phyloP scores from a whole-genome alignment of 2,113 vertebrate species.

The Paramisgurnus dabryanus region DNA sequence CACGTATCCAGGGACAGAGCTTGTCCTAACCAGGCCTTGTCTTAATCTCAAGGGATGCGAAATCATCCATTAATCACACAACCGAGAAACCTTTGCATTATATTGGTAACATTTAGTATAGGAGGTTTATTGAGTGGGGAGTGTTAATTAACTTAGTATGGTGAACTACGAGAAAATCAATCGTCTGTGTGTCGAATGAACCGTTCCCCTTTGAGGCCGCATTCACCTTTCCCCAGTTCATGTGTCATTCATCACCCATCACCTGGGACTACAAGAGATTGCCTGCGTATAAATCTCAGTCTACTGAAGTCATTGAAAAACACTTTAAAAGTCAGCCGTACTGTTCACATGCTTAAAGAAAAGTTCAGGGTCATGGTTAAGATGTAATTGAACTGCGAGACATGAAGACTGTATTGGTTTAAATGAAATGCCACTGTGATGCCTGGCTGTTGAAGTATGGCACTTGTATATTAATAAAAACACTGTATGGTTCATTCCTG shows the following conservation, averaged over 20 bases:
- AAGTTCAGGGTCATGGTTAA: neutral
- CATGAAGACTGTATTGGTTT: neutral
- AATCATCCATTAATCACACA: conserved; percentile 25
- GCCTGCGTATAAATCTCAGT: neutral
- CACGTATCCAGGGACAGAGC: neutral
- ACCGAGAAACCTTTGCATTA: conserved; percentile 15
- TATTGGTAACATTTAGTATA: conserved; percentile 46
- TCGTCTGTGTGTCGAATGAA: conserved; percentile 34
- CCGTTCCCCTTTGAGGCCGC: conserved; percentile 1
- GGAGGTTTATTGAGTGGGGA: conserved; percentile 46
- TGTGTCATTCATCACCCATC: conserved; percentile 25
- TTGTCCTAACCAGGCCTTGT: conserved; percentile 13
- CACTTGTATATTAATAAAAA: neutral
- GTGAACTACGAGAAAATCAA: conserved; percentile 52
- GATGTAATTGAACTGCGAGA: neutral
- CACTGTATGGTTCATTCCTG: neutral
- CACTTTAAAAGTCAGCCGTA: conserved; percentile 33
- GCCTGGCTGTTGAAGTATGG: neutral
- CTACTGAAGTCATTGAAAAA: conserved; percentile 8
- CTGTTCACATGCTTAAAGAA: neutral
- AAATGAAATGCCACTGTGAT: conserved; percentile 18
- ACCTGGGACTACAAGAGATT: neutral
- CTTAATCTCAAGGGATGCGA: conserved; percentile 22
- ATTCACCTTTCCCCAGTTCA: conserved; percentile 5
- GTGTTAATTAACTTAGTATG: conserved; percentile 47